Base-by-base conservation (phyloP, 2,888 invertebrate genomes). In the Nephrocerus scutellatus region DNA sequence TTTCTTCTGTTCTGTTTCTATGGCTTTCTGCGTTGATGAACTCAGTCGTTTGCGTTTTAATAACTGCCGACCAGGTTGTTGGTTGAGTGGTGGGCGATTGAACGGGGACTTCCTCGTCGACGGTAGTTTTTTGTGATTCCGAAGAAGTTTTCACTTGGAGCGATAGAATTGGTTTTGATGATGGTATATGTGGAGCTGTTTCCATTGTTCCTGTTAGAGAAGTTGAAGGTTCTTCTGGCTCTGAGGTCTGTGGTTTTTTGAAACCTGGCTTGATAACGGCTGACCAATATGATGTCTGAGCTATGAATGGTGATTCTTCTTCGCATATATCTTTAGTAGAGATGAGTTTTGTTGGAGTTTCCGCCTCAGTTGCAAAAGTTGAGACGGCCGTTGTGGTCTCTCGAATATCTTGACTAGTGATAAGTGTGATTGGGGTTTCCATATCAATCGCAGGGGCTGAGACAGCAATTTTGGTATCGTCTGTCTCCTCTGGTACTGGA, bases 11-110 rank as follows among this genome's bases (percentile, higher is more conserved):
- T 54, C 35, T 12, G 53, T n/a, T n/a, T n/a, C n/a, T n/a, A n/a
- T n/a, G n/a, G n/a, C n/a, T n/a, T n/a, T n/a, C n/a, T n/a, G n/a
- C n/a, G n/a, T n/a, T n/a, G n/a, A n/a, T 45, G 45, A 60, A 60
- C 8, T 56, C 46, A 12, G 48, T 59, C 10, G 52, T 39, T 42
- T 60, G 58, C 2, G 60, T 62, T 45, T 62, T 53, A n/a, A 62
- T 51, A n/a, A 60, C 43, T n/a, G 59, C 62, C 6, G 61, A 58
- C 60, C 61, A 62, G 1, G 61, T 56, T 30, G 56, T 59, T 30
- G 62, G 62, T 33, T 60, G 59, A 44, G 56, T 52, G 13, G 45
- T 55, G 18, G 61, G 62, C 7, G 61, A 62, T 34, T 57, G 46
- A 2, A 61, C 60, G 4, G 50, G 16, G 12, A 62, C 45, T 48